Conservation (phyloP, 2,113 vertebrate species). For the Lethenteron camtschaticum region DNA sequence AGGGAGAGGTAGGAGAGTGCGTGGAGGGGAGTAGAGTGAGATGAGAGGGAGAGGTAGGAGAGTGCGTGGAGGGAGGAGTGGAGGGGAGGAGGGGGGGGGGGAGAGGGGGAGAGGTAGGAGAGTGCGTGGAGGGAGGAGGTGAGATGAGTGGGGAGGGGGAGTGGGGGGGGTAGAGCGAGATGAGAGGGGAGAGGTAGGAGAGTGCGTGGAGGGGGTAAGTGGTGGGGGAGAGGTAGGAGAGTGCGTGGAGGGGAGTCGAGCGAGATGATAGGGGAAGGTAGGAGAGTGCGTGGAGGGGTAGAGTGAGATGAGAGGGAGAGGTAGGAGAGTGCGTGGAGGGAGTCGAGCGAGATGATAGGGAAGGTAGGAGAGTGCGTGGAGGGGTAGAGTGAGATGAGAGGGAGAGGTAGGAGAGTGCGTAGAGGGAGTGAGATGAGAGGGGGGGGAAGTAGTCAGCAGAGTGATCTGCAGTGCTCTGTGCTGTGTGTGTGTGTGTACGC, state of each 20-base stretch:
- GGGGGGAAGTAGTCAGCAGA: neutral
- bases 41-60: too few relatives aligned
- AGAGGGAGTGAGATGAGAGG: neutral
- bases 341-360: neutral
- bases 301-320: neutral
- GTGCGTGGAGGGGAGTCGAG: neutral
- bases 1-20: neutral
- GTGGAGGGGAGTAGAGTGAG: neutral
- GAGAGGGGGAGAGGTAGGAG: neutral
- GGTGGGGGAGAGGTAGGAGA: neutral
- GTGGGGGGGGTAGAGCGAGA: too few relatives aligned
- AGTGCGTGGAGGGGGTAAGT: neutral
- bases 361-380: neutral
- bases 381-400: neutral
- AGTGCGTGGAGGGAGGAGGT: neutral
- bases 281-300: neutral
- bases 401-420: neutral
- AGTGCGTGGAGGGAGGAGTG: too few relatives aligned
- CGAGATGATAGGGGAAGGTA: neutral
- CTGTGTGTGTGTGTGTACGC: constrained; percentile 10
- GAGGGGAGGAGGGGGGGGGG: too few relatives aligned
- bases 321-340: neutral
- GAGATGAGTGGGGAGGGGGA: neutral
- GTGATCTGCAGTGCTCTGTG: neutral
- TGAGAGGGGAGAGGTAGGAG: neutral